Base-by-base conservation (phyloP, 1,140 invertebrate genomes). In the Drosophila santomea region DNA sequence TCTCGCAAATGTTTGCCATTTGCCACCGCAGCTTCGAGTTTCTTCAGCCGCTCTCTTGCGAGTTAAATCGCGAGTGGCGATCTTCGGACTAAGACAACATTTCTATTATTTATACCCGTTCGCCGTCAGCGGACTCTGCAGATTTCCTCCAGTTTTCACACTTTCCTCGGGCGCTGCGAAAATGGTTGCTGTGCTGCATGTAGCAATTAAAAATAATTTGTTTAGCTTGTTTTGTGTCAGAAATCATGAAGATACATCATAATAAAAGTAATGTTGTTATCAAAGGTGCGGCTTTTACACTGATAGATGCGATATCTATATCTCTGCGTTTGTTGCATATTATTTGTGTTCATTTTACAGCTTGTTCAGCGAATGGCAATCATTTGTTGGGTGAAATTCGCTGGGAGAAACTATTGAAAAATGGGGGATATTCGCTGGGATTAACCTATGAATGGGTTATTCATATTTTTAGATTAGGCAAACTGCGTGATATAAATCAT, bases 161-260 rank as follows among this genome's bases (percentile, higher is more conserved):
- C 82, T 86, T 86, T 88, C 83, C 82, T 76, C 62, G 36, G 74
- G 82, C 36, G 66, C 52, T 38, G 44, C 45, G 61, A 64, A 57
- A 15, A 23, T 52, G 43, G 57, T 38, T 52, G 61, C 47, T 47
- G 58, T 50, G 55, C 23, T 55, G 62, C 73, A 59, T 88, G 82
- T 88, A 83, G 75, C 83, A 88, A 88, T 88, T 88, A 88, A 88
- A 88, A 89, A 79, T 86, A 86, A 86, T 83, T 86, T 89, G 83
- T 83, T 88, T 83, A 54, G 52, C 84, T 79, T 86, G 83, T 86
- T 83, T 83, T 74, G 39, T 80, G 83, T 86, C 83, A 88, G 79
- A 88, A 88, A 78, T 71, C 63, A 66, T 74, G 76, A 77, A 88
- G 83, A 89, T 83, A 79, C 84, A 86, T 88, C 61, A 77, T 68